Base-by-base conservation (phyloP, 2,797 vertebrate genomes). In the Lithobates sylvaticus region DNA sequence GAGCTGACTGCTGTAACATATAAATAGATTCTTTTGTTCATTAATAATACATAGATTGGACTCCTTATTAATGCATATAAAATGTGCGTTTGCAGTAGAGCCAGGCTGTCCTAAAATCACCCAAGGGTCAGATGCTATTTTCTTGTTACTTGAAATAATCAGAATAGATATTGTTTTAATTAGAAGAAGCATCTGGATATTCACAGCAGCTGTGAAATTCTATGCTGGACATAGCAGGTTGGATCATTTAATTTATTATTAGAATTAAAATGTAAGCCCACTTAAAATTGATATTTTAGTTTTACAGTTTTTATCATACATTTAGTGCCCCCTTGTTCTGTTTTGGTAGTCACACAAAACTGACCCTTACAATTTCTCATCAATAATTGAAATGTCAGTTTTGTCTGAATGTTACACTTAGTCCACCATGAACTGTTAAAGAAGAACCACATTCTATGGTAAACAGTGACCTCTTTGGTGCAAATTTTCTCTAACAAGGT, bases 161-260 rank as follows among this genome's bases (percentile, higher is more conserved):
- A 39, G 16, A 78, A 54, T 26, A 78, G 74, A 76, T 77, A 72
- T 58, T 83, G 54, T 64, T 27, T 77, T 82, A 72, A 77, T 77
- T 67, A 44, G 29, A 39, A 29, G 29, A 39, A 34, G 72, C 65
- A 72, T 68, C 68, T 47, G 74, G 32, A 72, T n/a, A 64, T 65
- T 68, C 23, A 18, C 34, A 47, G 54, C 4, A 64, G 39, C 67
- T 58, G 13, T 77, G 50, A 29, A 78, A 23, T 26, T 65, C 29
- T 27, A 39, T 21, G 44, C 68, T 39, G 65, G 58, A 47, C 78
- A 58, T 21, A 58, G 54, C 54, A 61, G 9, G 21, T 21, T 23
- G 10, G 18, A 21, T 61, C 54, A 61, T 61, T 61, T 61, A 5
- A 61, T 61, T 61, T 13, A 16, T 54, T 54, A 13, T 15, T 16